A percentile compares a stretch with the other conserved stretches of the same genome.
phyloP scores from a whole-genome alignment of 2,797 vertebrate genomes.

The Parotocinclus haroldoi region DNA sequence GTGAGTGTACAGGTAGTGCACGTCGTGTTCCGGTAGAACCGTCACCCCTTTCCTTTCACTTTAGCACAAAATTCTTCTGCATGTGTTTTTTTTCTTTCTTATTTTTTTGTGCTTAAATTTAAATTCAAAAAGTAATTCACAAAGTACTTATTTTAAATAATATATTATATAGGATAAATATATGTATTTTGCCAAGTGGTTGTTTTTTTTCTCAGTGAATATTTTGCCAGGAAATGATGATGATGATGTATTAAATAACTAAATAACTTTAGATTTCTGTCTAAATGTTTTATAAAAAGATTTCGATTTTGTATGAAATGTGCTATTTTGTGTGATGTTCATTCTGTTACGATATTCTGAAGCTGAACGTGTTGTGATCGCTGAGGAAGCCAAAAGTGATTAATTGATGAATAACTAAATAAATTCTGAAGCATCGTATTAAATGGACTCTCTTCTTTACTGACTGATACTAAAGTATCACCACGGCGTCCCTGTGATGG shows the following conservation, averaged over 20 bases:
- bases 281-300: conserved; percentile 77
- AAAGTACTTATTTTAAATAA: conserved; percentile 76
- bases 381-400: conserved; percentile 59
- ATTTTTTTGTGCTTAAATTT: conserved; percentile 67
- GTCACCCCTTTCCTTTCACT: conserved; percentile 33
- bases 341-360: conserved; percentile 61
- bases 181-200: conserved; percentile 72
- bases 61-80: conserved; percentile 56
- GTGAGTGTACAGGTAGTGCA: not conserved
- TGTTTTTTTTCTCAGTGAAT: conserved; percentile 66
- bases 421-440: conserved; percentile 48
- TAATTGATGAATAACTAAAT: conserved; percentile 63
- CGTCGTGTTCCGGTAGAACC: not conserved
- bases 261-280: conserved; percentile 59
- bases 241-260: conserved; percentile 56
- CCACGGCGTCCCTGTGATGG: too few species aligned
- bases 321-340: conserved; percentile 74
- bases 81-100: too few species aligned
- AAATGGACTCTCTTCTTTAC: not conserved
- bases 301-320: conserved; percentile 75
- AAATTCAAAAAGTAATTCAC: not conserved
- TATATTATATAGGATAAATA: conserved; percentile 63
- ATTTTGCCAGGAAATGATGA: conserved; percentile 59
- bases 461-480: not conserved
- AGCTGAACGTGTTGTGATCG: conserved; percentile 74